phyloP scores from a whole-genome alignment of 2,888 invertebrate species.

The Tetragonisca angustula region DNA sequence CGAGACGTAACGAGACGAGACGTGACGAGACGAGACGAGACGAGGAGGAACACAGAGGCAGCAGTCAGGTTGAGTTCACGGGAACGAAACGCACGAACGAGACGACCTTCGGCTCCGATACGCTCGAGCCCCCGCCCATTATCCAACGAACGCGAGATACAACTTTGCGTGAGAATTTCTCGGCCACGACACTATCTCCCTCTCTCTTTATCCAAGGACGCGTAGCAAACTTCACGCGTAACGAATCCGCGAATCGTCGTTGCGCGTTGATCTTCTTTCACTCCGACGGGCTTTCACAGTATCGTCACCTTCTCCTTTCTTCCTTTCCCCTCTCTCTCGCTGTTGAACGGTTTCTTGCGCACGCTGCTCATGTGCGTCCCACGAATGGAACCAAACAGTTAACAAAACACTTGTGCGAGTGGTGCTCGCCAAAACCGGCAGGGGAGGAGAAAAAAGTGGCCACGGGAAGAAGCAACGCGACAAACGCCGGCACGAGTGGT shows the following conservation, averaged over 20 bases:
- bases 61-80: constrained; percentile 1
- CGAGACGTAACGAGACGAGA: no score
- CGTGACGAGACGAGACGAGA: neutral
- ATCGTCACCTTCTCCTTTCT: constrained; percentile 22
- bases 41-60: no score
- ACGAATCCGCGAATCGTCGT: constrained; percentile 33
- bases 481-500: constrained; percentile 52
- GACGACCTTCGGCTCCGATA: neutral
- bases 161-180: neutral
- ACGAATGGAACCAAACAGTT: no score
- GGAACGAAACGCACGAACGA: constrained; percentile 4
- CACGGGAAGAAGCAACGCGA: constrained; percentile 36
- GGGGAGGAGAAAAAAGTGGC: constrained; percentile 6
- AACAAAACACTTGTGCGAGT: no score
- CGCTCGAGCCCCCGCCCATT: constrained; percentile 60
- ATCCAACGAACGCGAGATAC: neutral
- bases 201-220: neutral
- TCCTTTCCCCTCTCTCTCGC: constrained; percentile 10
- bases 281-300: constrained; percentile 30
- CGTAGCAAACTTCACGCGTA: constrained; percentile 19
- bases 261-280: constrained; percentile 18
- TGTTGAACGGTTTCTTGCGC: neutral
- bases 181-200: neutral
- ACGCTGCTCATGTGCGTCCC: constrained; percentile 29
- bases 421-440: neutral